Conservation (phyloP, 2,113 vertebrate species). For the Tetrax tetrax region DNA sequence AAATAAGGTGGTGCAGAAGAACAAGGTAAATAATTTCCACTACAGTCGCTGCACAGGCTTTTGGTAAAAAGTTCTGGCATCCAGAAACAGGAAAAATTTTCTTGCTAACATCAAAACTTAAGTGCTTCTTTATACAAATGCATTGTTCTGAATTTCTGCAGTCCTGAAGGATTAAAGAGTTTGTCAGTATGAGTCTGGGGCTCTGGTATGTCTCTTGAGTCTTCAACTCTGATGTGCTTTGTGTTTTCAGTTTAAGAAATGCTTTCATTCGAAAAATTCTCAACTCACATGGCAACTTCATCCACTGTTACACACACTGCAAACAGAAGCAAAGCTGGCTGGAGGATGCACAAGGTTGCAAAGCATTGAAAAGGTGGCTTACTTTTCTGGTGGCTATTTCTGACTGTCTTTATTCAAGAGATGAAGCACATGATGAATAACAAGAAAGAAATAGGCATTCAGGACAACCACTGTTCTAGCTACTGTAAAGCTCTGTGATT, state of each 20-base stretch:
- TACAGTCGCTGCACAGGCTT: neutral
- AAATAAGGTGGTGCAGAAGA: neutral
- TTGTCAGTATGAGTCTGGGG: neutral
- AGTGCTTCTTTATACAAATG: neutral
- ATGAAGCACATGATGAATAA: neutral
- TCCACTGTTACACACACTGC: neutral
- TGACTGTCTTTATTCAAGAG: neutral
- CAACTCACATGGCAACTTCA: neutral
- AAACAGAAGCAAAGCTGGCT: neutral
- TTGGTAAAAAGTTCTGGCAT: neutral
- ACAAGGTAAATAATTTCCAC: neutral
- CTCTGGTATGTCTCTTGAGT: neutral
- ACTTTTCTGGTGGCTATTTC: neutral
- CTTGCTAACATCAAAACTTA: neutral
- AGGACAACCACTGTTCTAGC: neutral
- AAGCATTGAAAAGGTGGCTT: neutral
- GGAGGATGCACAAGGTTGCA: neutral
- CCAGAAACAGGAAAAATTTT: neutral
- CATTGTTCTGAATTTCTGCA: neutral
- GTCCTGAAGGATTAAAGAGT: neutral
- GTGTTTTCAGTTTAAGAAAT: neutral
- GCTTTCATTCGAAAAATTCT: neutral
- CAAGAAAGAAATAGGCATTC: neutral
- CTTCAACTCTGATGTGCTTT: neutral
- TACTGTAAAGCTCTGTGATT: neutral